Conservation (phyloP, 1,140 invertebrate genomes). For the Telenomus remus region DNA sequence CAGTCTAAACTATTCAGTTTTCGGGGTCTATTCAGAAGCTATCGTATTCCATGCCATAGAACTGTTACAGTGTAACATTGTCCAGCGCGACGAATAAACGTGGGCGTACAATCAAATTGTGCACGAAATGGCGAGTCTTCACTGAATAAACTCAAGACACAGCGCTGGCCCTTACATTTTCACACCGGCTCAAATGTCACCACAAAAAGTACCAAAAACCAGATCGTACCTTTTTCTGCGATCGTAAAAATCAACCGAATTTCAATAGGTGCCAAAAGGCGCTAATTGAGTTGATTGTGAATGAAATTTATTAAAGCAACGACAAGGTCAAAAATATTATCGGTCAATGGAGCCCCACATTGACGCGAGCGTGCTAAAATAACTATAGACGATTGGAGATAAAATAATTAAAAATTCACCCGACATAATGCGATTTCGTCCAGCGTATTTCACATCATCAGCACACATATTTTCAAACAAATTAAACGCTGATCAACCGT, state of each 20-base stretch:
- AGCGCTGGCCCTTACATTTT: conserved; percentile 18
- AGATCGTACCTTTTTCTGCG: background rate
- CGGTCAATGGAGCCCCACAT: background rate
- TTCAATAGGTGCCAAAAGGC: no score
- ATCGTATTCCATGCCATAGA: conserved; percentile 35
- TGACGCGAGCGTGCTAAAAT: conserved; percentile 9
- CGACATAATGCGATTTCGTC: conserved; percentile 30
- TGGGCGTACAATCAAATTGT: conserved; percentile 43
- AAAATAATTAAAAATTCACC: conserved; percentile 30
- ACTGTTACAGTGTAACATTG: conserved; percentile 40
- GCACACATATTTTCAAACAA: conserved; percentile 39
- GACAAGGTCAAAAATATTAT: background rate
- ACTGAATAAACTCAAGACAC: conserved; percentile 31
- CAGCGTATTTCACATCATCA: conserved; percentile 28
- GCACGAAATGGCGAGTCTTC: conserved; percentile 47
- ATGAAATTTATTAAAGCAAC: background rate
- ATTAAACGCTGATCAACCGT: conserved; percentile 38
- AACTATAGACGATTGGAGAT: conserved; percentile 23
- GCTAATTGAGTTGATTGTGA: background rate
- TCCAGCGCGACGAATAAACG: conserved; percentile 41
- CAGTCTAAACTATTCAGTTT: conserved; percentile 52
- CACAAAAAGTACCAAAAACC: background rate
- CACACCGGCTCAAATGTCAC: background rate
- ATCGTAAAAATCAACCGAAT: no score
- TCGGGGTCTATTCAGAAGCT: conserved; percentile 45